Evolutionary conservation across 2,888 invertebrate genomes (phyloP).

Genomic region (Yponomeuta evonymella): DNA sequence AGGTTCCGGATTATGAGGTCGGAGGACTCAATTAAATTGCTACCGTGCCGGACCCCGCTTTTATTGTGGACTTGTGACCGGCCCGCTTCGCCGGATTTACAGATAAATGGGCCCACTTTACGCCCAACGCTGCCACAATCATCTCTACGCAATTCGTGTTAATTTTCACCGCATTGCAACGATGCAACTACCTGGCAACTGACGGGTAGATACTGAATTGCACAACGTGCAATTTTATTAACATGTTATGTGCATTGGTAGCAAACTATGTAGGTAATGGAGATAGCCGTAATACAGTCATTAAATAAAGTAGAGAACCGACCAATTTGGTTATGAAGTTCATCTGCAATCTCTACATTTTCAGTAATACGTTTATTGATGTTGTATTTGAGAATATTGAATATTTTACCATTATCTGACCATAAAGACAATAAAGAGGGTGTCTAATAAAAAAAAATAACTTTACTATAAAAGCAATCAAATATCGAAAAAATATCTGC

Average conservation of each 20-base stretch:
- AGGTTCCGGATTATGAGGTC: slow-evolving; percentile 69
- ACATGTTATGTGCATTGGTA: background rate
- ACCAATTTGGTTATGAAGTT: too few relatives aligned
- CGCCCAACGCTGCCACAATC: slow-evolving; percentile 44
- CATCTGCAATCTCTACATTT: too few relatives aligned
- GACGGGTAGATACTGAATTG: background rate
- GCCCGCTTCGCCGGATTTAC: slow-evolving; percentile 59
- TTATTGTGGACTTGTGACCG: slow-evolving; percentile 69
- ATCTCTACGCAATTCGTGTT: slow-evolving; percentile 31
- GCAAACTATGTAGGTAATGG: too few relatives aligned
- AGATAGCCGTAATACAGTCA: too few relatives aligned
- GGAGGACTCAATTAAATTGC: slow-evolving; percentile 73
- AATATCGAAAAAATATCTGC: too few relatives aligned
- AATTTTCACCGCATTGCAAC: slow-evolving; percentile 10
- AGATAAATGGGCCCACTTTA: slow-evolving; percentile 68
- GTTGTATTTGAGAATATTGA: too few relatives aligned
- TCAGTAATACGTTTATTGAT: too few relatives aligned
- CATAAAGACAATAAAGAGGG: too few relatives aligned
- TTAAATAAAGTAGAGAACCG: too few relatives aligned
- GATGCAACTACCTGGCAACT: background rate
- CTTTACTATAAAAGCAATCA: too few relatives aligned
- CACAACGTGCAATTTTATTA: background rate
- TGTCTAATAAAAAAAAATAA: too few relatives aligned
- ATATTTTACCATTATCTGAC: too few relatives aligned
- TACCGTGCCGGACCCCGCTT: slow-evolving; percentile 66